A percentile compares a stretch with the other conserved stretches of the same genome.
Evolutionary conservation across 1,140 invertebrate genomes (phyloP).

Genomic region (Drosophila watanabei): DNA sequence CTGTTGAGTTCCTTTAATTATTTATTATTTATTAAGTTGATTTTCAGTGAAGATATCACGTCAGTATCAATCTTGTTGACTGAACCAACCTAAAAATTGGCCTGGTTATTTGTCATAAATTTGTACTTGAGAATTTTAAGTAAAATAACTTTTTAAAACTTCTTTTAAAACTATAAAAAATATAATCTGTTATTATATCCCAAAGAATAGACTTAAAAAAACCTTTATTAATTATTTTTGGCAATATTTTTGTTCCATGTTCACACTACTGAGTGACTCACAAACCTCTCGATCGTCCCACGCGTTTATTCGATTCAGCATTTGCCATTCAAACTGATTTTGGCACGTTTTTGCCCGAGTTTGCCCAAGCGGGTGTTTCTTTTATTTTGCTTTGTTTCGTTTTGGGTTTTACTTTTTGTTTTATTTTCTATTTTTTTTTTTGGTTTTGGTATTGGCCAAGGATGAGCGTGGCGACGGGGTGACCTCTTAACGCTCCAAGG

Average conservation of each 20-base stretch:
- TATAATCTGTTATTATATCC: background rate
- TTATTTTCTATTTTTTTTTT: slow-evolving; percentile 26
- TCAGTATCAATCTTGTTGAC: too few relatives aligned
- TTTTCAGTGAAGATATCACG: too few relatives aligned
- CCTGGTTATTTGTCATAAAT: background rate
- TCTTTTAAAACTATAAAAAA: background rate
- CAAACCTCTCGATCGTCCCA: slow-evolving; percentile 12
- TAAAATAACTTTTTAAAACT: background rate
- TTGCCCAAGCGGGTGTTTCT: slow-evolving; percentile 25
- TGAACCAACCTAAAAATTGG: background rate
- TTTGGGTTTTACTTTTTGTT: background rate
- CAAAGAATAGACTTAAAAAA: background rate
- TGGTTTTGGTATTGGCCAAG: slow-evolving; percentile 53
- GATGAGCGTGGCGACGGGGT: slow-evolving; percentile 47
- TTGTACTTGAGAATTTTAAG: background rate
- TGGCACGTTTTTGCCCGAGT: slow-evolving; percentile 64
- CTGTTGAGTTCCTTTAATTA: background rate
- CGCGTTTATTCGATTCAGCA: slow-evolving; percentile 11
- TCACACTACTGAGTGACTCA: background rate
- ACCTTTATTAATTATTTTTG: background rate
- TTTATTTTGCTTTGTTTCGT: slow-evolving; percentile 23
- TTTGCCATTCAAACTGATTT: slow-evolving; percentile 51
- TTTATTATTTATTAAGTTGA: too few relatives aligned
- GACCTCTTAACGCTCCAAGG: slow-evolving; percentile 36
- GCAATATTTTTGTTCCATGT: background rate